A percentile compares a stretch with the other conserved stretches of the same genome.
phyloP scores from a whole-genome alignment of 2,888 invertebrate species.

The Clitarchus hookeri region DNA sequence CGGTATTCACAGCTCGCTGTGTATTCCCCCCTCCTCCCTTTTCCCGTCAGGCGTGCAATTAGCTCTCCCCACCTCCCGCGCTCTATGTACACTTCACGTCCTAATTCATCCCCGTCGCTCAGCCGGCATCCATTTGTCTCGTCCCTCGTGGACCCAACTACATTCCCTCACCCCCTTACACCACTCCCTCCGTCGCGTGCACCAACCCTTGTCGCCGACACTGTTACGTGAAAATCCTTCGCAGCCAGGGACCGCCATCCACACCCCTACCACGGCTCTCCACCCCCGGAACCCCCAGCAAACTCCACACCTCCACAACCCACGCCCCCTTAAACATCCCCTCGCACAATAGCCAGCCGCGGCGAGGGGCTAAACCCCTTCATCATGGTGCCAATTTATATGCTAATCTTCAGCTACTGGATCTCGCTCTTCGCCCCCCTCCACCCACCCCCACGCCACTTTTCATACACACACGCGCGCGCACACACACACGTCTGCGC shows the following conservation, averaged over 20 bases:
- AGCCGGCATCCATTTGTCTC: constrained; percentile 4
- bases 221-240: constrained; percentile 14
- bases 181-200: background rate
- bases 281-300: too few species aligned
- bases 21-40: background rate
- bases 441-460: background rate
- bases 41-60: too few species aligned
- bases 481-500: background rate
- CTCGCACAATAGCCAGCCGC: background rate
- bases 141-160: background rate
- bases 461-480: background rate
- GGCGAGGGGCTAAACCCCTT: constrained; percentile 22
- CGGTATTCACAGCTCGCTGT: constrained; percentile 9
- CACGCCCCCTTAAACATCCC: background rate
- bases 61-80: background rate
- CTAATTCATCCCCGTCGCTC: constrained; percentile 9
- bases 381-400: constrained; percentile 28
- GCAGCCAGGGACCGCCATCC: background rate
- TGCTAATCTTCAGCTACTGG: constrained; percentile 22
- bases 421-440: background rate
- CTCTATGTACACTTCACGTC: constrained; percentile 5
- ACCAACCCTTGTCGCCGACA: background rate
- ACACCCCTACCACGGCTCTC: too few species aligned
- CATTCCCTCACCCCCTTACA: background rate
- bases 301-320: background rate